These are phyloP conservation scores for Zaprionus kolodkinae DNA, from an alignment of 1,140 invertebrate genomes.

Conservation along the genomic window DNA sequence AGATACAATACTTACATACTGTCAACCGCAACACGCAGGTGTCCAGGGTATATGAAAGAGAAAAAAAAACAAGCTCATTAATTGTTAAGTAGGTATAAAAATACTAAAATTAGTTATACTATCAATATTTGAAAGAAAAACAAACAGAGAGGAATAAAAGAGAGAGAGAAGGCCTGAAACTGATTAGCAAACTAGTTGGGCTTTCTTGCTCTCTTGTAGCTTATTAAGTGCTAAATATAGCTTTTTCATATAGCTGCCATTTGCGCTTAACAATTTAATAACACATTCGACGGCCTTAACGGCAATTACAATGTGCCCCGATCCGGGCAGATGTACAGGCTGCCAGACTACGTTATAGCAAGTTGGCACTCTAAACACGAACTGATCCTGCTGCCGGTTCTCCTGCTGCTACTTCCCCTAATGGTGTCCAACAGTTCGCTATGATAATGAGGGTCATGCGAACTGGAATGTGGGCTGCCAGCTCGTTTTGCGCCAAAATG, in stretches of 20 bases:
- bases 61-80: conserved; percentile 1
- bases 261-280: conserved; percentile 76
- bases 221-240: conserved; percentile 56
- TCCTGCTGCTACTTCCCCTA: conserved; percentile 46
- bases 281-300: conserved; percentile 60
- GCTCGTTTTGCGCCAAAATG: conserved; percentile 74
- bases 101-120: conserved; percentile 7
- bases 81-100: conserved; percentile 15
- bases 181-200: conserved; percentile 42
- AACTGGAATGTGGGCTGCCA: conserved; percentile 59
- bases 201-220: conserved; percentile 11
- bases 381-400: conserved; percentile 1
- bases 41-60: conserved; percentile 29
- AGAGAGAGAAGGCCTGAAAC: conserved; percentile 18
- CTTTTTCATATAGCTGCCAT: conserved; percentile 40
- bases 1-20: conserved; percentile 56
- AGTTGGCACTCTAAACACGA: neutral
- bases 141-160: conserved; percentile 41
- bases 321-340: conserved; percentile 62
- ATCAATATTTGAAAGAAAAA: conserved; percentile 11
- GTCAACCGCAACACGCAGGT: neutral
- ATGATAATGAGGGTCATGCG: conserved; percentile 78
- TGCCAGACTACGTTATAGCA: no score
- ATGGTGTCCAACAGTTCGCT: conserved; percentile 67
- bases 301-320: conserved; percentile 60